A percentile compares a stretch with the other conserved stretches of the same genome.
Evolutionary conservation across 64 coral and sea anemone species (phyloP).

Genomic region (Pachyseris speciosa): DNA sequence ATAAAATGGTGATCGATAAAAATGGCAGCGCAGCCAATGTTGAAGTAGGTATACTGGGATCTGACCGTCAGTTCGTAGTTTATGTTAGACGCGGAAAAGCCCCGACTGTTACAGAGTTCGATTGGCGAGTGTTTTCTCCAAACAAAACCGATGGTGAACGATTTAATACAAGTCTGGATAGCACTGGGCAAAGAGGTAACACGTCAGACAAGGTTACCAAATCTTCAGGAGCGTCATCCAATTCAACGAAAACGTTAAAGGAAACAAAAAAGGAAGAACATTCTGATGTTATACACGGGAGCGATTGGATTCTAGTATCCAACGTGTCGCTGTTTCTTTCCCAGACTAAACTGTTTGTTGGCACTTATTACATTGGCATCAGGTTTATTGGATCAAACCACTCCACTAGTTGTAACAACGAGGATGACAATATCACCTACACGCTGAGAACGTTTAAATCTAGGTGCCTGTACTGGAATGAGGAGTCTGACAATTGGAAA

Average conservation of each 20-base stretch:
- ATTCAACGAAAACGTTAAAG: background rate
- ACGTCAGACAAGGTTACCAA: background rate
- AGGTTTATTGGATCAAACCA: background rate
- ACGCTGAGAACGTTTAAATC: slow-evolving; percentile 52
- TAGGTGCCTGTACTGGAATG: slow-evolving; percentile 77
- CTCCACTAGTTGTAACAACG: background rate
- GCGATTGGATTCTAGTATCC: background rate
- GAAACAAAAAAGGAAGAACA: background rate
- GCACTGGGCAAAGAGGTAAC: background rate
- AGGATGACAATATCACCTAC: slow-evolving; percentile 10
- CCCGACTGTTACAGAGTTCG: slow-evolving; percentile 5
- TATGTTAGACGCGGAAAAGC: slow-evolving; percentile 4
- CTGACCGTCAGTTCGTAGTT: background rate
- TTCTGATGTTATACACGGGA: background rate
- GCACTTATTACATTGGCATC: slow-evolving; percentile 11
- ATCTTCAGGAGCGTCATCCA: background rate
- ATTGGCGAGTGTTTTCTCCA: background rate
- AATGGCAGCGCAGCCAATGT: slow-evolving; percentile 30
- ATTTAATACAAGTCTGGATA: background rate
- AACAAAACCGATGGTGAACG: background rate
- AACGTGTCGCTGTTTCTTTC: background rate
- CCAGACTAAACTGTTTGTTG: background rate
- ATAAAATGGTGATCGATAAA: slow-evolving; percentile 19
- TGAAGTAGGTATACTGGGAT: background rate
- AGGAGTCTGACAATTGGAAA: slow-evolving; percentile 64